phyloP scores from a whole-genome alignment of 2,113 vertebrate genomes.

The Colossoma macropomum region DNA sequence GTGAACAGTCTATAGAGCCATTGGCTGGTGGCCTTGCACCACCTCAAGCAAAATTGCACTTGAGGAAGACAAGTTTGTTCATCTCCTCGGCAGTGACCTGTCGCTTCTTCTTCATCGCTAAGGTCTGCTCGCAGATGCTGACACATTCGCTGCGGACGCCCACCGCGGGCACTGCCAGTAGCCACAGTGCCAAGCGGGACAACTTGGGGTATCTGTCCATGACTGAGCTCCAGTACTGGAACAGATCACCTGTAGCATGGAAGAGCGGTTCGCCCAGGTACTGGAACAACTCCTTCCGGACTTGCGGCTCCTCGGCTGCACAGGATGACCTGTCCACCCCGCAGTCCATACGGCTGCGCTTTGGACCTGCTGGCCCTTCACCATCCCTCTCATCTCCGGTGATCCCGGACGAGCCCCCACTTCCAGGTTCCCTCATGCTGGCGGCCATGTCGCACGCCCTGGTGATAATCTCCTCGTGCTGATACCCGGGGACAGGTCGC shows the following conservation, averaged over 20 bases:
- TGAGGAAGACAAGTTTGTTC: conserved; percentile 99
- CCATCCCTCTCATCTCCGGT: conserved; percentile 86
- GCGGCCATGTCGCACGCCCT: conserved; percentile 93
- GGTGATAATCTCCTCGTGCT: conserved; percentile 96
- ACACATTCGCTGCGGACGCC: conserved; percentile 90
- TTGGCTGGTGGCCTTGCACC: conserved; percentile 35
- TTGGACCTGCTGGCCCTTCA: conserved; percentile 79
- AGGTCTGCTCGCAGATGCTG: conserved; percentile 93
- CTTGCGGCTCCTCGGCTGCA: conserved; percentile 80
- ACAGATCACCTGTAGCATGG: conserved; percentile 87
- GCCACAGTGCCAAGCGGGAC: conserved; percentile 94
- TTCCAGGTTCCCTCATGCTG: conserved; percentile 83
- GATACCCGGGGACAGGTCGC: conserved; percentile 91
- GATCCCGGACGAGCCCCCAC: conserved; percentile 73
- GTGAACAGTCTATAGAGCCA: conserved; percentile 50
- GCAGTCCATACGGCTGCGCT: conserved; percentile 82
- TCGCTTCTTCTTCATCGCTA: conserved; percentile 91
- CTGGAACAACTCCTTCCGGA: conserved; percentile 86
- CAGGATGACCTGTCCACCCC: conserved; percentile 45
- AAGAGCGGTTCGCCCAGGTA: conserved; percentile 80
- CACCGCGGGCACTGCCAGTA: conserved; percentile 93
- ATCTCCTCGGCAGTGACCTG: conserved; percentile 95
- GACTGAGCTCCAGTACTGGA: conserved; percentile 96
- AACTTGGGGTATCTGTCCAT: conserved; percentile 94
- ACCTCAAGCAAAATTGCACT: conserved; percentile 95